These are phyloP conservation scores for Stenotaenia linearis DNA, from an alignment of 2,888 invertebrate species.

Conservation along the genomic window DNA sequence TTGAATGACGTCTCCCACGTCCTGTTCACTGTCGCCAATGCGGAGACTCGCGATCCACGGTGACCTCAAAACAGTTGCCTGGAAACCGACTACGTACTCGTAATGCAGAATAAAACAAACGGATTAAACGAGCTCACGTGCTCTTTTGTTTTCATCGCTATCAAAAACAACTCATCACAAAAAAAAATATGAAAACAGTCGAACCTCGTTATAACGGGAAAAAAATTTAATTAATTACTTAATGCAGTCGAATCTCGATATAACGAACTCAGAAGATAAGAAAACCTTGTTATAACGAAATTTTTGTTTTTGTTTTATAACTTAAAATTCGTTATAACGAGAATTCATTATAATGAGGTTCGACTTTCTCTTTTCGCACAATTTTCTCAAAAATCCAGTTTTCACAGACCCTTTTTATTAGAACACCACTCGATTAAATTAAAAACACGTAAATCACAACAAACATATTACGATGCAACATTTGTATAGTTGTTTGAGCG, in stretches of 20 bases:
- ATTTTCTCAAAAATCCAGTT: too few species aligned
- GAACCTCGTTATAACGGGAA: too few species aligned
- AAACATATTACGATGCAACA: background rate
- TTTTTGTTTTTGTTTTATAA: too few species aligned
- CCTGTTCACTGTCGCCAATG: background rate
- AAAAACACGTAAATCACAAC: background rate
- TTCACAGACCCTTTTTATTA: too few species aligned
- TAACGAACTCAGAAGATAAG: too few species aligned
- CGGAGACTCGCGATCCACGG: background rate
- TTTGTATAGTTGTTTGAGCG: background rate
- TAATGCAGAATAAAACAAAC: background rate
- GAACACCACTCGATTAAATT: too few species aligned
- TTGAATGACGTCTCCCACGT: background rate
- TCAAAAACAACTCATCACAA: background rate
- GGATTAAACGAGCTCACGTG: background rate
- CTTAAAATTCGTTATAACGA: too few species aligned
- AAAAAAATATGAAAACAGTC: background rate
- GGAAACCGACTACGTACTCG: background rate
- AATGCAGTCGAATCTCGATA: too few species aligned
- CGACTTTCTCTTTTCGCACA: too few species aligned
- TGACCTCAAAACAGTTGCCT: background rate
- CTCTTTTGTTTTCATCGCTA: background rate
- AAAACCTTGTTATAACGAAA: too few species aligned
- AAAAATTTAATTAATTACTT: background rate
- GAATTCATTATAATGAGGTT: too few species aligned